Evolutionary conservation across 2,888 invertebrate species (phyloP).

Genomic region (Steromphala cineraria): DNA sequence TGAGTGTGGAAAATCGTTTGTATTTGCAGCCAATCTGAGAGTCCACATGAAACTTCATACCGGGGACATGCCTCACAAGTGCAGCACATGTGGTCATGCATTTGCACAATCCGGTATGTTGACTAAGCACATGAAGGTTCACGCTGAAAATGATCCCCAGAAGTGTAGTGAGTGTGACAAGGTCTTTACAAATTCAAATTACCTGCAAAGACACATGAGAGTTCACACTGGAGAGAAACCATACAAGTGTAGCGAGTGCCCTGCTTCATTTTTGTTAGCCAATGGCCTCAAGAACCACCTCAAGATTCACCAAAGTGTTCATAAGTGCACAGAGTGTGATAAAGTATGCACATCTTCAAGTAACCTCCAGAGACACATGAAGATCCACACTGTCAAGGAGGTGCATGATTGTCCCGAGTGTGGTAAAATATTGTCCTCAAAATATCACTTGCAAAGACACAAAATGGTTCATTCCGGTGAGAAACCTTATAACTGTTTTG

Average conservation of each 20-base stretch:
- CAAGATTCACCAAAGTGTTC: no score
- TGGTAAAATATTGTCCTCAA: not conserved
- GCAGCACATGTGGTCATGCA: conserved; percentile 4
- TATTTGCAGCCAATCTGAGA: not conserved
- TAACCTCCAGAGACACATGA: no score
- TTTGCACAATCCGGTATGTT: not conserved
- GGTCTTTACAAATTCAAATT: not conserved
- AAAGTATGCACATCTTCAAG: no score
- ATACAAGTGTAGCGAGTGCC: not conserved
- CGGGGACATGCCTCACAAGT: conserved; percentile 17
- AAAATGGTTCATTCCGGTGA: no score
- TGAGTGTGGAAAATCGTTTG: conserved; percentile 20
- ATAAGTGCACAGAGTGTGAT: no score
- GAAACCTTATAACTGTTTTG: no score
- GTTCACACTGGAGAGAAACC: not conserved
- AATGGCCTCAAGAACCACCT: no score
- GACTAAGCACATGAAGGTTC: not conserved
- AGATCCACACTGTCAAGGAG: no score
- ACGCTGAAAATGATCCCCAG: not conserved
- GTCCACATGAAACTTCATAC: conserved; percentile 19
- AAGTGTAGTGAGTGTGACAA: not conserved
- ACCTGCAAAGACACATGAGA: not conserved
- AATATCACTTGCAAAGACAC: not conserved
- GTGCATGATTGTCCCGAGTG: not conserved
- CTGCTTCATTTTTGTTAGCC: no score